Base-by-base conservation (phyloP, 2,113 vertebrate species). In the Cathartes aura region DNA sequence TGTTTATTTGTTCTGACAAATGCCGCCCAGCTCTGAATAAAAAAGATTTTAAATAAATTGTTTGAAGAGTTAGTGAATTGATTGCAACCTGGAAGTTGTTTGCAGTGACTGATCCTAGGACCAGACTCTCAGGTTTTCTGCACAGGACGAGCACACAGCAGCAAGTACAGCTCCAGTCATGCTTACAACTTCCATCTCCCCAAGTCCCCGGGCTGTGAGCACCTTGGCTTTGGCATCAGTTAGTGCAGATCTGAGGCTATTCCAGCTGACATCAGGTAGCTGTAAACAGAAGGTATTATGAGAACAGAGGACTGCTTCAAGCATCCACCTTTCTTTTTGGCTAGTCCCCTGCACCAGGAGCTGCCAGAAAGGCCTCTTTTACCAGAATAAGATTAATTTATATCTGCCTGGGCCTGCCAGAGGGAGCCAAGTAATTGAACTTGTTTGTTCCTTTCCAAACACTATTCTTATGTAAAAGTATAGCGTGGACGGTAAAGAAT, bases 111-210 rank as follows among this genome's bases (percentile, higher is more conserved):
- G n/a, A 34, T 55, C 15, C 21, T 8, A 10, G 29, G 71, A 19
- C 29, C 36, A 29, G 64, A 3, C 53, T 34, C 20, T 20, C 2
- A 3, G 8, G 11, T 45, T 43, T 52, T 34, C 18, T 8, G 75
- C 15, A 1, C 23, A 15, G 55, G 47, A 14, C 2, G 12, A 15
- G 32, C 20, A 3, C 16, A 1, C 3, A 2, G 38, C 11, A 27
- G 55, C 29, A 34, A 22, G 15, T 30, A 23, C 1, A 8, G 38
- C 55, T 82, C 17, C 30, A 22, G 53, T 10, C 32, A 5, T 0
- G 1, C 19, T 12, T 23, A 5, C 22, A 4, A 1, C 53, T 55
- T 27, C 14, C 1, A 3, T 68, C 43, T 50, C 36, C 63, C 73
- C 15, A 4, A 2, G 15, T 22, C 59, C 34, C 17, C 6, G 3